phyloP scores from a whole-genome alignment of 2,113 vertebrate species.

The Microcebus ravelobensis region DNA sequence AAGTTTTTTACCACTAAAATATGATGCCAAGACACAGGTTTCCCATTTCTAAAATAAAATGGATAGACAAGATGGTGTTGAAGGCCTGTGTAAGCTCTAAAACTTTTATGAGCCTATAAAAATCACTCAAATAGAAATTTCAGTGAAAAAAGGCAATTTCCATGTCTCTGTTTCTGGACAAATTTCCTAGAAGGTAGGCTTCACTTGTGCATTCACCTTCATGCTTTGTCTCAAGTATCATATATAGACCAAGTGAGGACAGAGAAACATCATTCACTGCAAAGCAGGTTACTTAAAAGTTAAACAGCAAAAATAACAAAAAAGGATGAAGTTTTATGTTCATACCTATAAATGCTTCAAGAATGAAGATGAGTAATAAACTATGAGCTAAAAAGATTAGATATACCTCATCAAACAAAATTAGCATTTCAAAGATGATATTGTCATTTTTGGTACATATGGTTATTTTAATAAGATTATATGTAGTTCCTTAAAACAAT shows the following conservation, averaged over 20 bases:
- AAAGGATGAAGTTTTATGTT: neutral
- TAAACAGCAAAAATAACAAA: neutral
- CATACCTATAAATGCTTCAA: neutral
- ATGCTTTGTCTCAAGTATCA: neutral
- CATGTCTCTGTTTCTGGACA: neutral
- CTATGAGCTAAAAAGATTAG: neutral
- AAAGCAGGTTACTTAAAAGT: neutral
- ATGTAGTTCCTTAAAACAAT: neutral
- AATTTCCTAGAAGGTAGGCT: conserved; percentile 41
- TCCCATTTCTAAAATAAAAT: conserved; percentile 56
- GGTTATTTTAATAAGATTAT: neutral
- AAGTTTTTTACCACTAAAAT: conserved; percentile 9
- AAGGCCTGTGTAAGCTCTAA: conserved; percentile 54
- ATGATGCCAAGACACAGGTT: neutral
- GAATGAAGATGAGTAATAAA: neutral
- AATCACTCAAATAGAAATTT: conserved; percentile 67
- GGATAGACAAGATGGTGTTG: neutral
- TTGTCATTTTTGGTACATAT: neutral
- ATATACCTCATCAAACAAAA: neutral
- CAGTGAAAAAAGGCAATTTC: conserved; percentile 31
- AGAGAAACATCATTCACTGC: neutral
- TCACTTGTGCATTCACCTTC: conserved; percentile 28
- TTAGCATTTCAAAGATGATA: neutral
- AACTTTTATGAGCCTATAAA: conserved; percentile 64
- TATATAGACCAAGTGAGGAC: neutral